Base-by-base conservation (phyloP, 2,113 vertebrate species). In the human region DNA sequence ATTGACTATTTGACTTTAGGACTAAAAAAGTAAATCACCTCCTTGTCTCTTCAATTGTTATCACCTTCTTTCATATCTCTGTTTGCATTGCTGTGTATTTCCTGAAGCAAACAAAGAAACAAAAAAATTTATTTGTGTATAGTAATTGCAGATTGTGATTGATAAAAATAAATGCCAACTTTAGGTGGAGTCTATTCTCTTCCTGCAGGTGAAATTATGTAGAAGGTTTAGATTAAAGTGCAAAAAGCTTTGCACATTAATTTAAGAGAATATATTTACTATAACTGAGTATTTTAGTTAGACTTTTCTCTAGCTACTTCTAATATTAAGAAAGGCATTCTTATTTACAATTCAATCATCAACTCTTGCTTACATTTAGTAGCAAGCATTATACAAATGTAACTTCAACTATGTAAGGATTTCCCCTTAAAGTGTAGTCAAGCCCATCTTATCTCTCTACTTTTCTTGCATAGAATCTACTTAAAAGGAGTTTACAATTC, bases 121-220 rank as follows among this genome's bases (percentile, higher is more conserved):
- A 88, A 93, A 89, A 96, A 94, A 83, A 6, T 73, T 57, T 97
- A 93, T n/a, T 90, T 57, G 48, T 97, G 16, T 84, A 61, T 50
- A 88, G 94, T 96, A 97, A 97, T 96, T 97, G 76, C 84, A 97
- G 96, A 98, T 96, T 78, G 32, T 78, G 84, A 93, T 59, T 89
- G 97, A 97, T 97, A 97, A 97, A 95, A 97, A 92, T 92, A 97
- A 97, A 96, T 57, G 32, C 45, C 3, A 43, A 66, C 61, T 93
- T 82, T 96, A 80, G 80, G 25, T 89, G 89, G 57, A 84, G 13
- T 1, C 40, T 94, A 7, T 86, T 95, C 18, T 97, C 45, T 96
- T 76, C 64, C 92, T 76, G 32, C 52, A 85, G 48, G 76, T 85
- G 52, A 66, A 96, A 94, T 72, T 90, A 92, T 59, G 64, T 81